phyloP scores from a whole-genome alignment of 2,113 vertebrate genomes.

The Cygnus buccinator region DNA sequence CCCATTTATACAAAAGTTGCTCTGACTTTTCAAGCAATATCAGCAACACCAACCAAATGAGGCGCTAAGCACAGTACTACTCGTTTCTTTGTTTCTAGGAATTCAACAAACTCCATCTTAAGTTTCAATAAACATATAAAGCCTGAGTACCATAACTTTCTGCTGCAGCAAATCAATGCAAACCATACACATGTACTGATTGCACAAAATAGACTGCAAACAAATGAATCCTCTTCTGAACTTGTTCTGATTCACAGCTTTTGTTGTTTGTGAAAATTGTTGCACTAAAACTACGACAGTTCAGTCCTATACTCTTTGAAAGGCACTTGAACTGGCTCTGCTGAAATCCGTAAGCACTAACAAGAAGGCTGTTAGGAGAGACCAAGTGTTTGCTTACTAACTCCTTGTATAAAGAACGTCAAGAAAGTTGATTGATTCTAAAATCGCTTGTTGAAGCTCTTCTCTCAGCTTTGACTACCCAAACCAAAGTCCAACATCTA shows the following conservation, averaged over 20 bases:
- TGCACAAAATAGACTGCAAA: not conserved
- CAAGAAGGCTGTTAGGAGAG: not conserved
- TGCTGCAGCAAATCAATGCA: not conserved
- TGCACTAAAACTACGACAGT: not conserved
- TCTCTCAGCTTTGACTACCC: not conserved
- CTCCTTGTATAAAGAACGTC: not conserved
- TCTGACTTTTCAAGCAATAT: not conserved
- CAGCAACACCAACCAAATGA: not conserved
- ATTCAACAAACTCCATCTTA: not conserved
- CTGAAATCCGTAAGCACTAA: not conserved
- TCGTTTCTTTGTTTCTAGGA: not conserved
- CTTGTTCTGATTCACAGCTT: not conserved
- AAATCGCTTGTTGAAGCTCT: not conserved
- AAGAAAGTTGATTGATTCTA: not conserved
- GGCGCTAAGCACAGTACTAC: not conserved
- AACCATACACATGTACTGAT: rapidly evolving
- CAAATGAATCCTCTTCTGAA: not conserved
- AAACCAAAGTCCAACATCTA: not conserved
- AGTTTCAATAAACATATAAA: not conserved
- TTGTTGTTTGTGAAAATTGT: not conserved
- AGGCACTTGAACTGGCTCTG: not conserved
- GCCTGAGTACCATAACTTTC: not conserved
- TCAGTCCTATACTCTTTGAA: not conserved
- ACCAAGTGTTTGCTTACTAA: not conserved
- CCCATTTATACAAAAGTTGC: not conserved